Evolutionary conservation across 2,888 invertebrate species (phyloP).

Genomic region (Osmoderma eremita): DNA sequence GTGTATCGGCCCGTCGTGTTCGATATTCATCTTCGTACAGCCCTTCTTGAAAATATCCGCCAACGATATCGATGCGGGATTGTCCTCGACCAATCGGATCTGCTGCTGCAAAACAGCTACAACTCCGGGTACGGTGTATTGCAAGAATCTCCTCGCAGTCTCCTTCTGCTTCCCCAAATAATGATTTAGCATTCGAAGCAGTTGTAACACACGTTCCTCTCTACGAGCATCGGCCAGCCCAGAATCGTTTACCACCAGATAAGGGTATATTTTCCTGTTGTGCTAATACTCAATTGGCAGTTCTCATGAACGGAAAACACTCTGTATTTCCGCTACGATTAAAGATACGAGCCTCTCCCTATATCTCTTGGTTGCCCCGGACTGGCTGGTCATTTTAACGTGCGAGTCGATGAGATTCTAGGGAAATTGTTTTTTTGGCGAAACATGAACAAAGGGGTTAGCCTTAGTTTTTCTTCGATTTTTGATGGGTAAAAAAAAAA

Average conservation of each 20-base stretch:
- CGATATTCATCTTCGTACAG: constrained; percentile 77
- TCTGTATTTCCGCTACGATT: too few relatives aligned
- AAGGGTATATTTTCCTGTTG: constrained; percentile 94
- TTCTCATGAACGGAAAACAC: too few relatives aligned
- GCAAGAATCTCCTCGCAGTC: constrained; percentile 88
- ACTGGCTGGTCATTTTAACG: too few relatives aligned
- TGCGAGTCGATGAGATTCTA: too few relatives aligned
- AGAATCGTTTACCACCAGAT: constrained; percentile 94
- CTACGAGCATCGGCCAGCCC: constrained; percentile 91
- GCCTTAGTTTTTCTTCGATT: too few relatives aligned
- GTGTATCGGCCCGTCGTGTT: constrained; percentile 91
- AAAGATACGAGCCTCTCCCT: too few relatives aligned
- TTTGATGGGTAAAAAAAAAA: too few relatives aligned
- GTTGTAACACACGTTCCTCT: constrained; percentile 92
- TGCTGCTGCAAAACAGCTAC: constrained; percentile 96
- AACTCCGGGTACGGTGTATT: constrained; percentile 93
- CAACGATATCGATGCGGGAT: constrained; percentile 89
- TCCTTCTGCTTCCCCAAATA: constrained; percentile 96
- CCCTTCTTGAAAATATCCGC: constrained; percentile 91
- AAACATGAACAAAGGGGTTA: too few relatives aligned
- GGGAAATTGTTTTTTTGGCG: too few relatives aligned
- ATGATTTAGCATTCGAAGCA: constrained; percentile 93
- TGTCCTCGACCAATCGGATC: constrained; percentile 95
- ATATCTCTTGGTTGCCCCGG: too few relatives aligned
- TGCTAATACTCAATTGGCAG: too few relatives aligned